Evolutionary conservation across 2,888 invertebrate genomes (phyloP).

Genomic region (Piscicola geometra): DNA sequence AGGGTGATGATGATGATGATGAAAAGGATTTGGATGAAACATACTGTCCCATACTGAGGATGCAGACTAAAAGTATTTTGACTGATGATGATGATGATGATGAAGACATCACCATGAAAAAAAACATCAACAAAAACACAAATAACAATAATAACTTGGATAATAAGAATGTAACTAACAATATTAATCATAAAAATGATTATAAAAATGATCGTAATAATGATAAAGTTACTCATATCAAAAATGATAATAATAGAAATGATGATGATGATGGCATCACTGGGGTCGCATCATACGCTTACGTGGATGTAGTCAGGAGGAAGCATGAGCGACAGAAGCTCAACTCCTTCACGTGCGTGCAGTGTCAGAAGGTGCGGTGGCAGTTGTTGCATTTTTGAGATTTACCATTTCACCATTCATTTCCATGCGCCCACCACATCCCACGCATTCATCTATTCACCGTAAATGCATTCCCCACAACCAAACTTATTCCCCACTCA

Average conservation of each 20-base stretch:
- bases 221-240: not conserved
- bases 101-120: no score
- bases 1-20: not conserved
- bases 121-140: not conserved
- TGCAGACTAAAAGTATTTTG: no score
- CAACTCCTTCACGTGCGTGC: constrained; percentile 50
- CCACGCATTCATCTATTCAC: no score
- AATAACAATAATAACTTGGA: not conserved
- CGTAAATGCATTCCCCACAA: no score
- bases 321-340: constrained; percentile 50
- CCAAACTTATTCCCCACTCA: no score
- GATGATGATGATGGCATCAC: not conserved
- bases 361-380: constrained; percentile 49
- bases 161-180: not conserved
- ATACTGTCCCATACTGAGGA: constrained; percentile 19
- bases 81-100: not conserved
- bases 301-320: constrained; percentile 52
- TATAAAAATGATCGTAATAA: not conserved
- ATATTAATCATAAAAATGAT: not conserved
- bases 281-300: constrained; percentile 44
- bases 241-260: not conserved
- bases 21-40: constrained; percentile 21
- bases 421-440: no score
- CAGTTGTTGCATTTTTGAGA: no score
- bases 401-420: no score